Evolutionary conservation across 2,113 vertebrate genomes (phyloP).

Genomic region (Gallinago paraguaiae): DNA sequence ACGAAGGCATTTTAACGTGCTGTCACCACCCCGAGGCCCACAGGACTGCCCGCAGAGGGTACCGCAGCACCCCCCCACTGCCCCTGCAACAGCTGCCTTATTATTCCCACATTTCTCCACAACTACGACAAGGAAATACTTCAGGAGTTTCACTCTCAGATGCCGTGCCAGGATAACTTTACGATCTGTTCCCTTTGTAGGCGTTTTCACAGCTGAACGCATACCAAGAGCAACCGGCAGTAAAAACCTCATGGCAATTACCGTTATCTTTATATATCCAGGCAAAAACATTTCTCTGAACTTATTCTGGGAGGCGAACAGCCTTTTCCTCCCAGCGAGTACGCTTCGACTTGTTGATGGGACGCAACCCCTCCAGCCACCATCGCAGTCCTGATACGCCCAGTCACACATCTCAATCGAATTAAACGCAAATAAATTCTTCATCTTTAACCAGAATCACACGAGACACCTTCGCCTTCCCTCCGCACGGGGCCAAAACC

Average conservation of each 20-base stretch:
- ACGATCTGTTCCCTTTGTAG: slow-evolving; percentile 36
- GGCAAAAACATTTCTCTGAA: not conserved
- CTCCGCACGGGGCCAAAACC: not conserved
- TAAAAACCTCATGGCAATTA: not conserved
- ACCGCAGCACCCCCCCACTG: not conserved
- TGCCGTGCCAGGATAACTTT: slow-evolving; percentile 43
- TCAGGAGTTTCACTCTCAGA: slow-evolving; percentile 36
- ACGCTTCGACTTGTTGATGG: not conserved
- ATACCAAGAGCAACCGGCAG: not conserved
- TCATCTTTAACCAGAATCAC: not conserved
- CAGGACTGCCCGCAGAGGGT: not conserved
- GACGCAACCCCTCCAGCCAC: not conserved
- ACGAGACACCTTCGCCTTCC: not conserved
- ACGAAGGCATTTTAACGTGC: not conserved
- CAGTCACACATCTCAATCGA: not conserved
- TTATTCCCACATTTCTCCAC: slow-evolving; percentile 54
- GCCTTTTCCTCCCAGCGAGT: not conserved
- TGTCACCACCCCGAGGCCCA: not conserved
- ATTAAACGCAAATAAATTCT: not conserved
- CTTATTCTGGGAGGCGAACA: not conserved
- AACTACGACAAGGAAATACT: slow-evolving; percentile 19
- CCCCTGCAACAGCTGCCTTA: slow-evolving; percentile 42
- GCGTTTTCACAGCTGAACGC: slow-evolving; percentile 40
- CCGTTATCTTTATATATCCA: not conserved
- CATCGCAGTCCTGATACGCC: not conserved